Conservation (phyloP, 2,797 vertebrate genomes). For the Alosa sapidissima region DNA sequence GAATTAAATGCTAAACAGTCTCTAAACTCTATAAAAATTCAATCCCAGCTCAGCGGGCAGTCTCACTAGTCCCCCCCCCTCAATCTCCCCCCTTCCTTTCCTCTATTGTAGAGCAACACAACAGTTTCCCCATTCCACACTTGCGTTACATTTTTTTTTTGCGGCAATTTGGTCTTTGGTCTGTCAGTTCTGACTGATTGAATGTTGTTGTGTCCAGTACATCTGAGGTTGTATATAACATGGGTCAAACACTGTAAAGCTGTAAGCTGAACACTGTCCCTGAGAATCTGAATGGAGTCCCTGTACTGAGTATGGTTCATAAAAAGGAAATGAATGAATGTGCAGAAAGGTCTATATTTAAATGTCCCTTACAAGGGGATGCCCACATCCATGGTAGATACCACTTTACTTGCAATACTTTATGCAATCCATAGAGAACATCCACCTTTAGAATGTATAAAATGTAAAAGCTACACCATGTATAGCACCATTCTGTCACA, state of each 20-base stretch:
- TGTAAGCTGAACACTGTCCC: neutral
- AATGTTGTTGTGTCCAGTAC: neutral
- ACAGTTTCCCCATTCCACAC: neutral
- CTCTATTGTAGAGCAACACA: slow-evolving; percentile 26
- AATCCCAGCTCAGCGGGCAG: slow-evolving; percentile 46
- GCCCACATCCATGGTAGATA: no score
- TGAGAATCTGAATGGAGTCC: neutral
- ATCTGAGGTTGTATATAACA: neutral
- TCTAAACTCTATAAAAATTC: slow-evolving; percentile 42
- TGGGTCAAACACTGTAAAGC: neutral
- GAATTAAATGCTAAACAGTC: slow-evolving; percentile 44
- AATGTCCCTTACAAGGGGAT: no score
- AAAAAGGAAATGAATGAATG: neutral
- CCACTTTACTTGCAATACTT: no score
- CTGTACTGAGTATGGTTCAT: neutral
- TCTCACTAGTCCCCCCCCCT: neutral
- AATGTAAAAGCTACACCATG: no score
- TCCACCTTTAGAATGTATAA: no score
- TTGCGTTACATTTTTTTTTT: neutral
- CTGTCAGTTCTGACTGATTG: neutral
- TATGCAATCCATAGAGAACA: no score
- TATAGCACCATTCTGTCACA: no score
- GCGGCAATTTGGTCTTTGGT: neutral
- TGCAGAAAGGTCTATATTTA: neutral
- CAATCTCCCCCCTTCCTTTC: slow-evolving; percentile 14